Base-by-base conservation (phyloP, 2,113 vertebrate species). In the Cyanocitta stelleri region DNA sequence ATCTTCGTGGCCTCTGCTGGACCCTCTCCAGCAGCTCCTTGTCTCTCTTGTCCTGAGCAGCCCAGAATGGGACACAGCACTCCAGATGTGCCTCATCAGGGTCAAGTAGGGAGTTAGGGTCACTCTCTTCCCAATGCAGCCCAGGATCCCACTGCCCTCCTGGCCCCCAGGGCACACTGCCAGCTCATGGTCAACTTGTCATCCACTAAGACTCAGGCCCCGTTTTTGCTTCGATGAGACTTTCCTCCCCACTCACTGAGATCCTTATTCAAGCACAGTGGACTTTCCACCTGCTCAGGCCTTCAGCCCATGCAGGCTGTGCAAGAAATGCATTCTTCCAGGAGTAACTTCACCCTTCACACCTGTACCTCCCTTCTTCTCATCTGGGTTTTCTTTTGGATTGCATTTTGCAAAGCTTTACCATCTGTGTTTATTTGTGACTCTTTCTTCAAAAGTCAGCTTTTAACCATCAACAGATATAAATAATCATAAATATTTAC, bases 181-280 rank as follows among this genome's bases (percentile, higher is more conserved):
- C 43, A 41, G 49, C 52, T 44, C 15, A 52, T 20, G 33, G 23
- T 29, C 52, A 74, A 39, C 23, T 67, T n/a, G 29, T 54, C 39
- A n/a, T 16, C 29, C 44, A 20, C 33, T 29, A 24, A 20, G 44
- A 66, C 22, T 33, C 59, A 44, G 61, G 37, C 16, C 52, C 44
- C 3, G 0, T 2, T 71, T 23, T 48, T 20, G 11, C 39, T 26
- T 19, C 1, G 27, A 26, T 20, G 56, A 32, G 48, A 32, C 24
- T 81, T 74, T 66, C 43, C 51, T 58, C n/a, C 15, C 44, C 1
- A 1, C 52, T 37, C 9, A 22, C 22, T 1, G 2, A n/a, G 32
- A 51, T 27, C 48, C 32, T 29, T 1, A 0, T 9, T 52, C 12
- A 16, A 11, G 35, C 10, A 7, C 3, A 1, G 63, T 2, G 29